Conservation (phyloP, 2,113 vertebrate species). For the Colaptes auratus region DNA sequence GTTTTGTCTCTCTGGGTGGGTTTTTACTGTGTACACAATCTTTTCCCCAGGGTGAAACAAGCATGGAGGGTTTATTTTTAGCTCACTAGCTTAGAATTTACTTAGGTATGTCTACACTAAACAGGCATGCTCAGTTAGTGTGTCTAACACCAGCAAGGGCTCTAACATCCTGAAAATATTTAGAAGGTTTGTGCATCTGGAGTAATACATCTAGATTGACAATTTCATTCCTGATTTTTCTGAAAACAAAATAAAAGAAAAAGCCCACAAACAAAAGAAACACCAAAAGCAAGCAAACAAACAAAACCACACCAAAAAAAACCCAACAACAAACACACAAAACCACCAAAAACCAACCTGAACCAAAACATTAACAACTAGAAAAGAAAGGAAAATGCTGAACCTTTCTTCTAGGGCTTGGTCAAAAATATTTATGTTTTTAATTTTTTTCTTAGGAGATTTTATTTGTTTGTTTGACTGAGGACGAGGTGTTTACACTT, state of each 20-base stretch:
- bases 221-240: neutral
- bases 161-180: neutral
- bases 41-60: neutral
- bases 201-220: neutral
- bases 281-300: too few species aligned
- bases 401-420: neutral
- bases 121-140: neutral
- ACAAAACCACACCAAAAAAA: neutral
- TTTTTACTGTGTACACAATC: fast-evolving
- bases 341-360: too few species aligned
- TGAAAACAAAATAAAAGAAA: neutral
- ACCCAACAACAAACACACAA: neutral
- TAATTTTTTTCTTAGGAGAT: neutral
- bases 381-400: neutral
- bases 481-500: neutral
- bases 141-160: neutral
- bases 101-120: neutral
- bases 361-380: neutral
- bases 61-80: neutral
- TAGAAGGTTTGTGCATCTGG: neutral
- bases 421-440: neutral
- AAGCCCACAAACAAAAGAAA: too few species aligned
- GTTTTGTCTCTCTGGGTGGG: neutral
- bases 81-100: neutral
- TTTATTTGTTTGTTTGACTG: neutral